phyloP scores from a whole-genome alignment of 2,113 vertebrate genomes.

The Meles meles region DNA sequence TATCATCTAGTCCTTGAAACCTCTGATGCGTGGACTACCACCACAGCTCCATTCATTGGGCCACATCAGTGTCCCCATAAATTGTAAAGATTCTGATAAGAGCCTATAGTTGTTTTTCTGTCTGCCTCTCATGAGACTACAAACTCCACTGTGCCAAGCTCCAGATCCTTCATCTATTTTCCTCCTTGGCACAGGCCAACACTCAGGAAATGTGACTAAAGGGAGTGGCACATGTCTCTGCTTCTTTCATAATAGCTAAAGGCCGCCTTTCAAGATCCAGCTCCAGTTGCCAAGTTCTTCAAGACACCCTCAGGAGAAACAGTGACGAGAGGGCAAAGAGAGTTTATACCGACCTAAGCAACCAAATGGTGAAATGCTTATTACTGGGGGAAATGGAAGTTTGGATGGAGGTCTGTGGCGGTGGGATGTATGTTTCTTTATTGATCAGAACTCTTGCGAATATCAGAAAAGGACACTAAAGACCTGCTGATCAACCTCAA shows the following conservation, averaged over 20 bases:
- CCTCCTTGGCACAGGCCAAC: neutral
- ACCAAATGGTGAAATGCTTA: neutral
- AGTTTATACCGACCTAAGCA: neutral
- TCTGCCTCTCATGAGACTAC: neutral
- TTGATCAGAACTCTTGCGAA: neutral
- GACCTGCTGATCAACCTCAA: neutral
- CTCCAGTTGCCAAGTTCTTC: neutral
- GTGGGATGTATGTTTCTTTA: neutral
- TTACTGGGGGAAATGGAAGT: neutral
- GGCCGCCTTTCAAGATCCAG: neutral
- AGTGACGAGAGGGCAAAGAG: neutral
- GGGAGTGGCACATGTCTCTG: neutral
- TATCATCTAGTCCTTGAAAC: neutral
- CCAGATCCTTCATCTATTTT: neutral
- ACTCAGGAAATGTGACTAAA: neutral
- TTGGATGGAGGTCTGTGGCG: neutral
- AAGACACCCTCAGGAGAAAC: neutral
- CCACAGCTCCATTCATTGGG: neutral
- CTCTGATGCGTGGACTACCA: neutral
- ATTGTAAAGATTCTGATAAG: neutral
- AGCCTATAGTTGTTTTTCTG: neutral
- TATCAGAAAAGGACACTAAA: neutral
- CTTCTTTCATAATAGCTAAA: neutral
- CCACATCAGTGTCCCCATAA: neutral
- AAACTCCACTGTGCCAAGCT: neutral